Base-by-base conservation (phyloP, 1,140 invertebrate species). In the Caligus rogercresseyi region DNA sequence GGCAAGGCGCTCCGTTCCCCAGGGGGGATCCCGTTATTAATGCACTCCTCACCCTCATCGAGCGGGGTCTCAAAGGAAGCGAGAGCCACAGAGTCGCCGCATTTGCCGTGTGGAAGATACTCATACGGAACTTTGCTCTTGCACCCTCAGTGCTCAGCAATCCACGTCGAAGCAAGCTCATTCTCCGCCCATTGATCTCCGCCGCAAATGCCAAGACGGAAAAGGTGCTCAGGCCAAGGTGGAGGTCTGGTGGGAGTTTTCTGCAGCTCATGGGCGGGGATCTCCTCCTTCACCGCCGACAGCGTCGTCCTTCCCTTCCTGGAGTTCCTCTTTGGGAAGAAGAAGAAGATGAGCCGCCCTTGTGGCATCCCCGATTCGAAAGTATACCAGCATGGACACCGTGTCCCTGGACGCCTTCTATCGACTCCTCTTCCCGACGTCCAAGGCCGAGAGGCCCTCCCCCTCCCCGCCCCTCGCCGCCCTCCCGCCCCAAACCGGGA, bases 81-180 rank as follows among this genome's bases (percentile, higher is more conserved):
- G 26, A 43, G 23, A n/a, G n/a, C 15, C 21, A 25, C 3, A 24
- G 57, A 2, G 43, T 13, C 7, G 23, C 21, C 3, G 15, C 57
- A 3, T 60, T 26, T 18, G 16, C 25, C n/a, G 21, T 26, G 4
- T 60, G 57, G 57, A 31, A 26, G 24, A 25, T 25, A 1, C 57
- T 60, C 23, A 60, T 60, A 13, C 16, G 43, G 13, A 60, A 60
- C n/a, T 60, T 60, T 20, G 18, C 57, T 4, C 24, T 60, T 18
- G 25, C 16, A 11, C 24, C 24, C 16, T 31, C 26, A 24, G 21
- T 60, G 13, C 57, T 60, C n/a, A 24, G 15, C 3, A 25, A 21
- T 16, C 21, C 57, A 13, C 25, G 43, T 11, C 18, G 57, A 16
- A 25, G 18, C 21, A 25, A 21, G 23, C 57, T 60, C n/a, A 60